These are phyloP conservation scores for Camponotus floridanus DNA, from an alignment of 1,140 invertebrate genomes.

Conservation along the genomic window DNA sequence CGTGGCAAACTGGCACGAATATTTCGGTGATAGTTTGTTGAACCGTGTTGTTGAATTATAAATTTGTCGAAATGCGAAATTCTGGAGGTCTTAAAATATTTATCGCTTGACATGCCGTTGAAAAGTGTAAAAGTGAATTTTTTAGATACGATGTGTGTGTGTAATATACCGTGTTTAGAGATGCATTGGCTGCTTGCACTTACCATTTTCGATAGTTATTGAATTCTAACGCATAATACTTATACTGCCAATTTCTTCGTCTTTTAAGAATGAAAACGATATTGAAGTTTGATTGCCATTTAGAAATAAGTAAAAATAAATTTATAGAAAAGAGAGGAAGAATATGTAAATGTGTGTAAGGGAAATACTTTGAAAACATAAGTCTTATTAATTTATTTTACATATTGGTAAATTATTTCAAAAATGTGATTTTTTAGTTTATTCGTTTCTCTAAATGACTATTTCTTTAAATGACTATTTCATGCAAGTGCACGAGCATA, in stretches of 20 bases:
- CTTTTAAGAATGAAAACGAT: background rate
- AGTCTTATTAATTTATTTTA: constrained; percentile 25
- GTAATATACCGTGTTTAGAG: background rate
- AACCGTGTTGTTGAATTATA: constrained; percentile 18
- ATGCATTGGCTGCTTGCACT: background rate
- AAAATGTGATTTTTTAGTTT: background rate
- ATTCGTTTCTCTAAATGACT: background rate
- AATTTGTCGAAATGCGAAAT: constrained; percentile 37
- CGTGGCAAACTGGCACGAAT: constrained; percentile 30
- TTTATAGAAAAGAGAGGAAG: background rate
- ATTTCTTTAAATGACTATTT: background rate
- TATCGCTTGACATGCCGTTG: constrained; percentile 25
- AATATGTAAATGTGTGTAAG: background rate
- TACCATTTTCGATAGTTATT: constrained; percentile 11
- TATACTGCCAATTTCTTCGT: background rate
- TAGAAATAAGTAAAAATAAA: background rate
- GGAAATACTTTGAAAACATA: background rate
- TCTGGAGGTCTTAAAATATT: constrained; percentile 43
- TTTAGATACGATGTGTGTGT: constrained; percentile 17
- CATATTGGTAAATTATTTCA: background rate
- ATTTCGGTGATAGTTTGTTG: constrained; percentile 25
- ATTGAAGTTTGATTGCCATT: background rate
- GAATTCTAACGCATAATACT: background rate
- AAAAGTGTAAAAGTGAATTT: constrained; percentile 36
- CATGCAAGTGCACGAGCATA: background rate